phyloP scores from a whole-genome alignment of 2,797 vertebrate genomes.

The Acanthornis magna region DNA sequence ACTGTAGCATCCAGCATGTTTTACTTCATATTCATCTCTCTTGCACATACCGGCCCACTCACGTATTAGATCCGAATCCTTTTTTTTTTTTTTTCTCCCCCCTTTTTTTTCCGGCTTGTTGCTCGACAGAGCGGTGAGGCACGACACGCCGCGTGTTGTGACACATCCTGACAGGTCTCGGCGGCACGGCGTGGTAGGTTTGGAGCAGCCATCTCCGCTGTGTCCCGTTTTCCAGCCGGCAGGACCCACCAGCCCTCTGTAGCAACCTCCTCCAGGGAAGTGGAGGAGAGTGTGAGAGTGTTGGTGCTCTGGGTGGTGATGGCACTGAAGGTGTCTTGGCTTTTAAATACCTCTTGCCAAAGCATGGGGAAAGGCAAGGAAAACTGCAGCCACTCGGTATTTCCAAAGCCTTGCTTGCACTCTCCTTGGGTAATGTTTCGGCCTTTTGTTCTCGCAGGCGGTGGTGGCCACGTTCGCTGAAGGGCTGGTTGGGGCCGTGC shows the following conservation, averaged over 20 bases:
- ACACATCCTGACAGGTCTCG: conserved; percentile 1
- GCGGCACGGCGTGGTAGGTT: background rate
- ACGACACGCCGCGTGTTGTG: conserved; percentile 15
- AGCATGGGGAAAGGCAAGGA: background rate
- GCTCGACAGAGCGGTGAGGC: conserved; percentile 9
- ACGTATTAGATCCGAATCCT: conserved; percentile 22
- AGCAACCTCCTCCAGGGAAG: accelerated
- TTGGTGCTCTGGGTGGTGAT: background rate
- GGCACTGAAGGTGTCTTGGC: background rate
- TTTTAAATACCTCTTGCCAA: background rate
- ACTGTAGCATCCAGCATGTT: conserved; percentile 34
- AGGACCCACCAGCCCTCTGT: accelerated
- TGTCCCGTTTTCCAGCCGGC: background rate
- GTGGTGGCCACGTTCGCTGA: background rate
- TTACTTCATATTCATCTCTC: conserved; percentile 39
- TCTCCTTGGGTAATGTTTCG: background rate
- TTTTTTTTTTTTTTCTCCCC: background rate
- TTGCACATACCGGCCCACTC: conserved; percentile 25
- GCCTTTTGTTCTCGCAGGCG: background rate
- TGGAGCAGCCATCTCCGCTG: background rate
- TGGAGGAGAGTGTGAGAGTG: accelerated
- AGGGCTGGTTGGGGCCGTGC: accelerated
- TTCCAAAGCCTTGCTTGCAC: background rate
- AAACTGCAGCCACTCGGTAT: accelerated
- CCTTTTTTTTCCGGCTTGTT: background rate